phyloP scores from a whole-genome alignment of 2,113 vertebrate genomes.

The Tenebrosternarchus preto region DNA sequence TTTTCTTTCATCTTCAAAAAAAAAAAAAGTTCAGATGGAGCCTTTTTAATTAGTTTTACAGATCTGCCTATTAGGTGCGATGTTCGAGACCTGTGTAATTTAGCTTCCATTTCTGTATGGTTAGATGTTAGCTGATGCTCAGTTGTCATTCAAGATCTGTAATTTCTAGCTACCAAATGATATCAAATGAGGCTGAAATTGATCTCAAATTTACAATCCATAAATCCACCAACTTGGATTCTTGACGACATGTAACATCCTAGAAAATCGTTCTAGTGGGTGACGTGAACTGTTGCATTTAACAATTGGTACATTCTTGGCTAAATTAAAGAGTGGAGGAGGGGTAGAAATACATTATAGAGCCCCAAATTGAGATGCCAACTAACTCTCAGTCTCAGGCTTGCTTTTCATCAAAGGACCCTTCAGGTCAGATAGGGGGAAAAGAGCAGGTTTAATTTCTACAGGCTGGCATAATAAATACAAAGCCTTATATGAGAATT shows the following conservation, averaged over 20 bases:
- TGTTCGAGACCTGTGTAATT: not conserved
- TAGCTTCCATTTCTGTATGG: not conserved
- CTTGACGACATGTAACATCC: not conserved
- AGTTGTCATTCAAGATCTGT: not conserved
- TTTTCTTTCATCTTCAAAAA: too few relatives aligned
- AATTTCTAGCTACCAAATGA: not conserved
- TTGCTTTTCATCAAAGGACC: conserved; percentile 19
- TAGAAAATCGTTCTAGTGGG: not conserved
- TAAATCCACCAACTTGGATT: conserved; percentile 10
- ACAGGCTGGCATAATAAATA: conserved; percentile 19
- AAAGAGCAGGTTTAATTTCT: conserved; percentile 32
- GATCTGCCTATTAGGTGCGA: not conserved
- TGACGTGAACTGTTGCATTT: conserved; percentile 25
- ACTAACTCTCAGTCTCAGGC: conserved; percentile 5
- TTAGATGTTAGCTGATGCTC: not conserved
- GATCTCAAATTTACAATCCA: not conserved
- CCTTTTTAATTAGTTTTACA: not conserved
- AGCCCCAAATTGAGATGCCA: conserved; percentile 29
- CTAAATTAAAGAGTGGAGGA: conserved; percentile 24
- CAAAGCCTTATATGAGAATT: conserved; percentile 8
- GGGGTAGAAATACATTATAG: conserved; percentile 8
- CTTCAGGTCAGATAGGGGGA: conserved; percentile 11
- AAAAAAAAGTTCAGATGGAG: not conserved
- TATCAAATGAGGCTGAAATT: not conserved
- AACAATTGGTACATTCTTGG: conserved; percentile 30